Evolutionary conservation across 2,888 invertebrate genomes (phyloP), one percentile per base, ranked within the genome.

Genomic region (Galeruca laticollis): DNA sequence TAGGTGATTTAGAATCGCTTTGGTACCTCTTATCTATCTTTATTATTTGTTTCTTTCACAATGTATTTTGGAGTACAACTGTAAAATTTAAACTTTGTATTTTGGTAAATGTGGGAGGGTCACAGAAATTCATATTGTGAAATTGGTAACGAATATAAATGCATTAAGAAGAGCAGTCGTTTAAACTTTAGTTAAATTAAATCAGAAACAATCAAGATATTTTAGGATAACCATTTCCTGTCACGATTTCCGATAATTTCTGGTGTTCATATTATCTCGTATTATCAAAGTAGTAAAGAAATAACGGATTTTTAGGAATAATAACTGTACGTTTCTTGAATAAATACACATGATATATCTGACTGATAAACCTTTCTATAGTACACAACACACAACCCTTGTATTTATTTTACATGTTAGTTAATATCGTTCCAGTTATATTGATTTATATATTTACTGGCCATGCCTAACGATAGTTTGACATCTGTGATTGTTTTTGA

Each of bases 301-400:
- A 62, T 62, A 62, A 62, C 62, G 62, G 35, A 52, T 35, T 62
- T 37, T 52, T 51, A 60, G 52, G 52, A 62, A 62, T 51, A 62
- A 52, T 62, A 62, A 49, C 49, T 47, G 26, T 31, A 11, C 26
- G 31, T 60, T 43, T 43, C 43, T 26, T 60, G 4, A 60, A 47
- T 26, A 60, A 59, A 59, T n/a, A 59, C 13, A 9, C 13, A 21
- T 59, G 15, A 57, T 35, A 11, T 11, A 57, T n/a, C 40, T 20
- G 40, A 59, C 59, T 33, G 21, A 21, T 59, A 52, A 52, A 52
- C 13, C 10, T 26, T 52, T 52, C 21, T 11, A 52, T n/a, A 26
- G 52, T 26, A 52, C 20, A n/a, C n/a, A n/a, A n/a, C n/a, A n/a
- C 9, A 21, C 52, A 52, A 52, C 52, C 52, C 52, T 52, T 47